Evolutionary conservation across 2,888 invertebrate genomes (phyloP).

Genomic region (Athrips mouffetella): DNA sequence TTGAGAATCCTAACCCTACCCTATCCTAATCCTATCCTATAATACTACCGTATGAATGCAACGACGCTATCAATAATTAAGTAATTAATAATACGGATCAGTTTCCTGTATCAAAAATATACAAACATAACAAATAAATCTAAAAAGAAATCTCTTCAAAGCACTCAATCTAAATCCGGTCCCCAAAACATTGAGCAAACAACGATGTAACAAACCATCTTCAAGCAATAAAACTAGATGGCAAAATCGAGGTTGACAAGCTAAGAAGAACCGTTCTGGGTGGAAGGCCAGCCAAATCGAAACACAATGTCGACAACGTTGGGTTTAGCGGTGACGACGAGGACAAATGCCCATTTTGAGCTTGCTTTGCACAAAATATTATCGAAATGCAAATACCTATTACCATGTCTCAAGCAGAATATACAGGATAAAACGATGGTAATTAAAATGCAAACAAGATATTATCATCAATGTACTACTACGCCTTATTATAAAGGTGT

Average conservation of each 20-base stretch:
- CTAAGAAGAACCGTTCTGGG: slow-evolving; percentile 8
- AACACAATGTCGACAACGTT: slow-evolving; percentile 8
- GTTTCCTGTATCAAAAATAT: too few relatives aligned
- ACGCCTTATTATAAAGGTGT: too few relatives aligned
- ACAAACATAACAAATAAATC: neutral
- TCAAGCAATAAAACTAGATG: neutral
- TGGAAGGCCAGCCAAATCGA: slow-evolving; percentile 12
- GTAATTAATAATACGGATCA: too few relatives aligned
- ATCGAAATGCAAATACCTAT: slow-evolving; percentile 6
- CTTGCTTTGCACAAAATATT: neutral
- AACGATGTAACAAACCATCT: neutral
- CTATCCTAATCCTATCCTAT: too few relatives aligned
- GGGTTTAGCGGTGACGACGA: slow-evolving; percentile 11
- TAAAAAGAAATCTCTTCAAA: neutral
- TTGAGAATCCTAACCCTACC: too few relatives aligned
- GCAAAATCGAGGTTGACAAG: slow-evolving; percentile 8
- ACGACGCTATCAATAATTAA: too few relatives aligned
- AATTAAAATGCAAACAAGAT: neutral
- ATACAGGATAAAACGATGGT: neutral
- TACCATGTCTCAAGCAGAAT: neutral
- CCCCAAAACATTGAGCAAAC: neutral
- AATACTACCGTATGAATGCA: too few relatives aligned
- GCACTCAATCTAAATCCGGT: neutral
- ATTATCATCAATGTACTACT: too few relatives aligned
- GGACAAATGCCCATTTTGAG: slow-evolving; percentile 15